Evolutionary conservation across 2,113 vertebrate genomes (phyloP).

Genomic region (Callaeas wilsoni): DNA sequence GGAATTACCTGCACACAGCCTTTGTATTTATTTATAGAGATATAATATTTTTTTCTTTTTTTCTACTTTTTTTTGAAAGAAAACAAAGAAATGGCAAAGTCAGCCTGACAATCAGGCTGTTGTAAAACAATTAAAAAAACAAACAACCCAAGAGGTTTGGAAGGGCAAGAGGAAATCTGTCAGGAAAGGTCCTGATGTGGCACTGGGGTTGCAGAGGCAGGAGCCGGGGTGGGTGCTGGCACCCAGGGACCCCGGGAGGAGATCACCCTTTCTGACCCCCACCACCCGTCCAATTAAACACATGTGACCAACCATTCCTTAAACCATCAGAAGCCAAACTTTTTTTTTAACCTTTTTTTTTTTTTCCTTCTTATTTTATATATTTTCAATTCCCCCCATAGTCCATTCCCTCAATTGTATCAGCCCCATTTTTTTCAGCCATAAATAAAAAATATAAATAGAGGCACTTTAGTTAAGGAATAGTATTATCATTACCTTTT

Average conservation of each 20-base stretch:
- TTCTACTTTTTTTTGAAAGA: constrained; percentile 25
- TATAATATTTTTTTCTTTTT: not conserved
- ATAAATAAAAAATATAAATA: constrained; percentile 75
- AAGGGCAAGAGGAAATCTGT: constrained; percentile 52
- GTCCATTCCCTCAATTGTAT: constrained; percentile 57
- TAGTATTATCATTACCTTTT: constrained; percentile 56
- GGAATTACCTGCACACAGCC: constrained; percentile 73
- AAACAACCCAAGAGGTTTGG: not conserved
- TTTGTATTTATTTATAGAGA: constrained; percentile 35
- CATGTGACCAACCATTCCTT: constrained; percentile 50
- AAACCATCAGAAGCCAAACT: constrained; percentile 54
- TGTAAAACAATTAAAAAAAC: not conserved
- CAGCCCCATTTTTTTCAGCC: constrained; percentile 60
- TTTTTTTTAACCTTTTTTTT: not conserved
- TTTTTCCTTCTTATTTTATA: not conserved
- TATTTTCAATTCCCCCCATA: constrained; percentile 14
- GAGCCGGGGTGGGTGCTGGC: not conserved
- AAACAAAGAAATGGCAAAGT: constrained; percentile 59
- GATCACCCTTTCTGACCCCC: not conserved
- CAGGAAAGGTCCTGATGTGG: constrained; percentile 50
- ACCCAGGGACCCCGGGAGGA: not conserved
- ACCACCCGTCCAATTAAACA: not conserved
- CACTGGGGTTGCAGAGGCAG: not conserved
- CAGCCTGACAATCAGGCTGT: constrained; percentile 34
- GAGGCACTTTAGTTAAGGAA: constrained; percentile 82